Conservation (phyloP, 2,888 invertebrate species). For the Drosophila buzzatii region DNA sequence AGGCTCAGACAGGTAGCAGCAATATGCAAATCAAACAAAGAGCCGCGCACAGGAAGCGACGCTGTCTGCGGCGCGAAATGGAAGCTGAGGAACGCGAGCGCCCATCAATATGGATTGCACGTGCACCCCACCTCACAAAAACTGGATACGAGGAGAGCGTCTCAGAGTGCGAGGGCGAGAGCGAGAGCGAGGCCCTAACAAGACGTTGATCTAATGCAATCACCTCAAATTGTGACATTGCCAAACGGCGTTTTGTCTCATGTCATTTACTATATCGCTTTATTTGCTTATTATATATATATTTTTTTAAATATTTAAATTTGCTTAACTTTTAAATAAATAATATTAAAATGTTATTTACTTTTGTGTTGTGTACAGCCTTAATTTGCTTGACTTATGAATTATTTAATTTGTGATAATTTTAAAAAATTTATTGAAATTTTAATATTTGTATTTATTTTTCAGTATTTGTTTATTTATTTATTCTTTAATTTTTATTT, state of each 20-base stretch:
- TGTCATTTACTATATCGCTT: constrained; percentile 23
- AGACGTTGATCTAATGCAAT: constrained; percentile 65
- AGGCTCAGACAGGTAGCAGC: constrained; percentile 71
- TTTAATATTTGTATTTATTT: background rate
- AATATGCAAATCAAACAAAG: constrained; percentile 75
- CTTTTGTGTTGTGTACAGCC: background rate
- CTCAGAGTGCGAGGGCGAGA: background rate
- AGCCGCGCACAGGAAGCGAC: constrained; percentile 38
- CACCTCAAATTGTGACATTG: constrained; percentile 48
- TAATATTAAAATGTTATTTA: background rate
- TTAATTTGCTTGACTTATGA: background rate
- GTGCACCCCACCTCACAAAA: constrained; percentile 35
- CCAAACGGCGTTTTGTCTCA: constrained; percentile 23
- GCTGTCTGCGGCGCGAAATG: constrained; percentile 38
- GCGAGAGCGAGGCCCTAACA: constrained; percentile 18
- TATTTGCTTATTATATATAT: constrained; percentile 2
- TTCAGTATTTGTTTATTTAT: background rate
- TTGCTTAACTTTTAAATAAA: background rate
- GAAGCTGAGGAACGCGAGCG: constrained; percentile 14
- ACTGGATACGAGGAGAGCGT: background rate
- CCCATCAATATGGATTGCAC: constrained; percentile 64
- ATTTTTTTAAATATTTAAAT: constrained; percentile 3
- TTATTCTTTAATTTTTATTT: background rate
- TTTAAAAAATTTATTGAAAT: background rate
- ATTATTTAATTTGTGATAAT: background rate